Evolutionary conservation across 2,888 invertebrate genomes (phyloP), one percentile per base, ranked within the genome.

Genomic region (Stegophylla sp.): DNA sequence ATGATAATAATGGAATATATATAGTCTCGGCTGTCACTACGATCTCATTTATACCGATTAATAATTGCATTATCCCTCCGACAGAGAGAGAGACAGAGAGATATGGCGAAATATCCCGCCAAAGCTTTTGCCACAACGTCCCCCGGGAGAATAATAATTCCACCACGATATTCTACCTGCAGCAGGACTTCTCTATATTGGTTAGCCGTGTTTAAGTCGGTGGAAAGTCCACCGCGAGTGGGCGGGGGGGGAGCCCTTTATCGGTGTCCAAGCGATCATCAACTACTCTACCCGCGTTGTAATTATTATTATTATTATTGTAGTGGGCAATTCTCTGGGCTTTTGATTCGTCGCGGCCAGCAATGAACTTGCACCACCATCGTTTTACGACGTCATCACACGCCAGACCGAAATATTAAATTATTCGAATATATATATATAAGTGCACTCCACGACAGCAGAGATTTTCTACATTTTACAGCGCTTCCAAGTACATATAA

Each of bases 1-100:
- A 75, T 51, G 23, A 15, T 51, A 43, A 56, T 66, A 76, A 76
- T 67, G 56, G 56, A 76, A 41, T 64, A 26, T 43, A 17, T 66
- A 66, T 56, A 53, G n/a, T 76, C n/a, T n/a, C 66, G 43, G 53
- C 66, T 45, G n/a, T 26, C 51, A 23, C 20, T 20, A n/a, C 23
- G 23, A 34, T 23, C 53, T 26, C 75, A 53, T 76, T 76, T 20
- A 76, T 76, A 56, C 43, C 51, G 66, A 76, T 76, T 76, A 76
- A 76, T 34, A n/a, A n/a, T 76, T 76, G 66, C 51, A 76, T 76
- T 53, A 51, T 48, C 53, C 64, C 41, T 53, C n/a, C n/a, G n/a
- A n/a, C n/a, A n/a, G n/a, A n/a, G n/a, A n/a, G n/a, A n/a, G n/a
- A n/a, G n/a, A n/a, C n/a, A n/a, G 15, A 1, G 76, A 76, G 76